A percentile compares a stretch with the other conserved stretches of the same genome.
phyloP scores from a whole-genome alignment of 1,140 invertebrate genomes.

The Heliothis virescens region DNA sequence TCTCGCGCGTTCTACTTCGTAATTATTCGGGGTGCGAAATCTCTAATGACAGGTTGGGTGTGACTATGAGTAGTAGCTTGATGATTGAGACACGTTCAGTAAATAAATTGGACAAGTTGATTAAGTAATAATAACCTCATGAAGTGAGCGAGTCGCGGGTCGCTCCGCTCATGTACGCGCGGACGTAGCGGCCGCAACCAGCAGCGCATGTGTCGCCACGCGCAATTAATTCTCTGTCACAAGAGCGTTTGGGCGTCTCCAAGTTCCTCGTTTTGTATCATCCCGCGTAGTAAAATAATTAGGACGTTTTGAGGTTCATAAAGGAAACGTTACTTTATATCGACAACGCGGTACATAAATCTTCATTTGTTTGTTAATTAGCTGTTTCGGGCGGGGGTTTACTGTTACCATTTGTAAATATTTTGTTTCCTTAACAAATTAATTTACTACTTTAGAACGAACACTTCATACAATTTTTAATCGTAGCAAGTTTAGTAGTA shows the following conservation, averaged over 20 bases:
- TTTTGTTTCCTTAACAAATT: constrained; percentile 32
- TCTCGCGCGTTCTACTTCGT: constrained; percentile 13
- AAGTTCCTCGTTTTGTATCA: constrained; percentile 81
- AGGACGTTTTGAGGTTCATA: constrained; percentile 86
- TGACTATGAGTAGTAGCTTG: constrained; percentile 33
- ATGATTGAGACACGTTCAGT: constrained; percentile 29
- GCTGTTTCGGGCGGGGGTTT: constrained; percentile 62
- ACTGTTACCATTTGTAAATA: constrained; percentile 49
- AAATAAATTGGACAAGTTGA: constrained; percentile 30
- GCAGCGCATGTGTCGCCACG: constrained; percentile 80
- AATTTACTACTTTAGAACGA: neutral
- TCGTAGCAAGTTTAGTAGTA: neutral
- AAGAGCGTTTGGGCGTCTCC: constrained; percentile 84
- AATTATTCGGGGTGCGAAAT: constrained; percentile 38
- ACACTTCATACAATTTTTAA: neutral
- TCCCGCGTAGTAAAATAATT: constrained; percentile 81
- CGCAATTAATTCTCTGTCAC: constrained; percentile 86
- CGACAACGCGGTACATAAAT: constrained; percentile 84
- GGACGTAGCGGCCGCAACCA: constrained; percentile 53
- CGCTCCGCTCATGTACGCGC: constrained; percentile 58
- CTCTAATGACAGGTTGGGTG: constrained; percentile 31
- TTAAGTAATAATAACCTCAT: neutral
- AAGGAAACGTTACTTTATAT: constrained; percentile 85
- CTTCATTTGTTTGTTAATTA: constrained; percentile 83
- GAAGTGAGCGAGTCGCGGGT: constrained; percentile 22